Base-by-base conservation (phyloP, 2,888 invertebrate genomes). In the Dyspetes luteomarginatus region DNA sequence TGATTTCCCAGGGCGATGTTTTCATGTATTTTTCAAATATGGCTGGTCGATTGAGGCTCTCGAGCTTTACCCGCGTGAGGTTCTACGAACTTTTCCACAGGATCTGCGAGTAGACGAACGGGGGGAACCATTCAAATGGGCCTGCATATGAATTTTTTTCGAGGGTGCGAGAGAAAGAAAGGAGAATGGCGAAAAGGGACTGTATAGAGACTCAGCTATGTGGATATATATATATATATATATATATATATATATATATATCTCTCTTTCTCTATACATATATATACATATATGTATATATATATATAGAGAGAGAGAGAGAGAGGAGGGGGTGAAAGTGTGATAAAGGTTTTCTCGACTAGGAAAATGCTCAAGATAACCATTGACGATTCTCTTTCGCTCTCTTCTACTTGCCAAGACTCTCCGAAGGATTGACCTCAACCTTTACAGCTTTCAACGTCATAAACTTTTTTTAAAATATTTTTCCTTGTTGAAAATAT, bases 1-100 rank as follows among this genome's bases (percentile, higher is more conserved):
- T 76, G 76, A 76, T 76, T 76, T 76, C 76, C 76, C 76, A 36
- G 64, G 76, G 76, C 69, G 76, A 76, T 62, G 69, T 69, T 76
- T 76, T 69, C 69, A 76, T 76, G 76, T 76, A 76, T 76, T 76
- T 76, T 76, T 62, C 76, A 69, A 76, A 69, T 55, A 68, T 60
- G 17, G 58, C 50, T 7, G 50, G 58, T 22, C 22, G 43, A 36
- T 36, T 4, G 48, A 15, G 48, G 48, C 4, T 4, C 50, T 50
- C 69, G 45, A 58, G n/a, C n/a, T n/a, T n/a, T n/a, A n/a, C n/a
- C n/a, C n/a, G n/a, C n/a, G n/a, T n/a, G n/a, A n/a, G 22, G 12
- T 36, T 52, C 15, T 12, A 9, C 68, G 41, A 48, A 36, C 67
- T 56, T 45, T 28, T 15, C 17, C 43, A 43, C 60, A 36, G 28